Evolutionary conservation across 92 coral and sea anemone species (phyloP), one percentile per base, ranked within the genome.

Genomic region (Plumapathes pennacea): DNA sequence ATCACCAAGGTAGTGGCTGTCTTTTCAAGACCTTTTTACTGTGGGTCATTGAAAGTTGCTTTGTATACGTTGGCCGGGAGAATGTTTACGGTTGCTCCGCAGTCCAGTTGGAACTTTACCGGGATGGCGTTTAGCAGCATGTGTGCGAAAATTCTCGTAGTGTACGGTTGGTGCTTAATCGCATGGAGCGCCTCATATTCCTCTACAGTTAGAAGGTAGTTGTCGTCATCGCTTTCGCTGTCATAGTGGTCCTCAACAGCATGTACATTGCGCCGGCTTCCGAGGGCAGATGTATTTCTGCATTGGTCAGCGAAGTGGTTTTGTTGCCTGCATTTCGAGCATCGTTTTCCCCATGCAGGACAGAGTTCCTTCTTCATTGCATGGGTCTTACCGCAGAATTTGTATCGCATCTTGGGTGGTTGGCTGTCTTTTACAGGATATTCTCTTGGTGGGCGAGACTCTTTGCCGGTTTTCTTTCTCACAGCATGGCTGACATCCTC

Each of bases 361-460:
- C 73, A 66, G 38, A 66, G 50, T 54, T 66, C 74, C 63, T 66
- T 66, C 53, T 66, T 51, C 13, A 49, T 29, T 33, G 63, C 37
- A 53, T 38, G 63, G 28, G 36, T 50, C 44, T 41, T 53, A 55
- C 22, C 50, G 28, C 62, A 52, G 50, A 66, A 66, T 45, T 66
- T 66, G 17, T 62, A 38, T 66, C 32, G 38, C 13, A 37, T 53
- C 18, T 14, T 43, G 34, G 34, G 22, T 4, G 29, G 62, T 1
- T 13, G 5, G 45, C 15, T 37, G 29, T 39, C 37, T 25, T 30
- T 52, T 52, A 25, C 59, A 4, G 20, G 38, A 1, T 22, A 25
- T 57, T 6, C 36, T 25, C 25, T 41, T 1, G 39, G 50, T 50
- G 54, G 43, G 10, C 0, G 23, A 36, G 50, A 40, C 32, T 47